phyloP scores from a whole-genome alignment of 2,888 invertebrate species.

The Pinctada fucata region DNA sequence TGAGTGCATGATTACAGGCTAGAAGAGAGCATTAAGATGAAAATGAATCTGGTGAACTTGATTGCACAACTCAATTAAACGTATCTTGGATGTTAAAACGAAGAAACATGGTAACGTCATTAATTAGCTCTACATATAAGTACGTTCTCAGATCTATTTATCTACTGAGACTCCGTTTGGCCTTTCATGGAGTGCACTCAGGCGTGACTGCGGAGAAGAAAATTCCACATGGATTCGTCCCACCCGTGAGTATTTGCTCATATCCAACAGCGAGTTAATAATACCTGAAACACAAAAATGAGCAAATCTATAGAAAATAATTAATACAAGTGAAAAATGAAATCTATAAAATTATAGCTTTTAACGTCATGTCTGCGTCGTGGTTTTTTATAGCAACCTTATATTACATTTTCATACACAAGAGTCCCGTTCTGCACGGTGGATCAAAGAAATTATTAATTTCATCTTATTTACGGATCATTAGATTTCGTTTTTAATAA shows the following conservation, averaged over 20 bases:
- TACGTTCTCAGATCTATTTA: too few species aligned
- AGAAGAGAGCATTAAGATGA: too few species aligned
- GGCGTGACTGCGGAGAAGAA: neutral
- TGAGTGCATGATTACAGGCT: too few species aligned
- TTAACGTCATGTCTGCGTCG: neutral
- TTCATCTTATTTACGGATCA: conserved; percentile 26
- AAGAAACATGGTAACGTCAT: too few species aligned
- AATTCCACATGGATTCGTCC: neutral
- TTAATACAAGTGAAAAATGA: neutral
- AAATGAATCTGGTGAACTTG: too few species aligned
- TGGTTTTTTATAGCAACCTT: neutral
- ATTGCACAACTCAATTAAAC: too few species aligned
- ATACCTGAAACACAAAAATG: neutral
- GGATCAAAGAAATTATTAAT: conserved; percentile 30
- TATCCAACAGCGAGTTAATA: neutral
- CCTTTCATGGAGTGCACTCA: neutral
- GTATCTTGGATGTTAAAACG: too few species aligned
- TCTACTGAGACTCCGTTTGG: too few species aligned
- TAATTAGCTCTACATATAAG: too few species aligned
- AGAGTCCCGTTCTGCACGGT: neutral
- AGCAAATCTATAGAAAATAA: neutral
- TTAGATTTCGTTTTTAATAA: conserved; percentile 36
- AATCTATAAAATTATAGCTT: neutral
- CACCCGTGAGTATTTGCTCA: conserved; percentile 1
- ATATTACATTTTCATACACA: conserved; percentile 1